Base-by-base conservation (phyloP, 2,888 invertebrate species). In the Lomographa bimaculata region DNA sequence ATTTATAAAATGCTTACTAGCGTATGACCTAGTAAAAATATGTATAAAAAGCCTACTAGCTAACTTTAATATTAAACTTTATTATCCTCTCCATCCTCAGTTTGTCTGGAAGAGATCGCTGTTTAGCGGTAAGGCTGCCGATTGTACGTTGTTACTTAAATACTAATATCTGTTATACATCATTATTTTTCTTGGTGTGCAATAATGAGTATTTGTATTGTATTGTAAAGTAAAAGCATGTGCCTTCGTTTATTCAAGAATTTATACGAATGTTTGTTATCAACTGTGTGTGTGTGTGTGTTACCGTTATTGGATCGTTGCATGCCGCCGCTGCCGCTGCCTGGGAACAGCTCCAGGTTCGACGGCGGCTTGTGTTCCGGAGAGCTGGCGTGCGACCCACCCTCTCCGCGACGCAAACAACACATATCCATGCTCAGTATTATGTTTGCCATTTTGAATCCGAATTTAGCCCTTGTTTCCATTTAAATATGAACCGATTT, bases 221-320 rank as follows among this genome's bases (percentile, higher is more conserved):
- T n/a, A n/a, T n/a, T n/a, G n/a, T n/a, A n/a, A n/a, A n/a, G n/a
- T n/a, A n/a, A n/a, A n/a, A n/a, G n/a, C n/a, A 14, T 14, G 14
- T 14, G 14, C 14, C 14, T 2, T n/a, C n/a, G n/a, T 2, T 14
- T 4, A 4, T 14, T 3, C 14, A 14, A 14, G 14, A 14, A 28
- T 33, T 5, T 12, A 17, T 28, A 5, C 14, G 16, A 19, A 5
- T 21, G 6, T 23, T 1, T 37, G 26, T 35, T n/a, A 26, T 8
- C 2, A 1, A n/a, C 20, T 25, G 20, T 41, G 23, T 24, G 8
- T 24, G 7, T 7, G 3, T 26, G 17, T 71, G 72, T 81, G 90
- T 93, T 94, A 95, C 95, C 95, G 90, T 95, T 95, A 87, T 93
- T 91, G 89, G 95, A 95, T 82, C 93, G 93, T 77, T 91, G 91